phyloP scores from a whole-genome alignment of 1,140 invertebrate genomes.

The Diprion similis region DNA sequence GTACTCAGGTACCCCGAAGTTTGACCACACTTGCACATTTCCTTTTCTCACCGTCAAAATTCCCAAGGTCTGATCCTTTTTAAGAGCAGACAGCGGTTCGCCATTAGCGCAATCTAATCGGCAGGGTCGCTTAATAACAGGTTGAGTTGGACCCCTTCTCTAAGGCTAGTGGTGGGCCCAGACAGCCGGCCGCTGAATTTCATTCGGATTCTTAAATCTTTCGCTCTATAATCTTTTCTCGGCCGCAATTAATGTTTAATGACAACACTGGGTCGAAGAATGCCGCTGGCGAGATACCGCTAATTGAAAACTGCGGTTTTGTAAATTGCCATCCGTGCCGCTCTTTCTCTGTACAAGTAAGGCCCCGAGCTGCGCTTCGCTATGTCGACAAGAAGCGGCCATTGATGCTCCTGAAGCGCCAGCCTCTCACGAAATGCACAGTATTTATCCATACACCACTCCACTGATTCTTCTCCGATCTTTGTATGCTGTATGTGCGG shows the following conservation, averaged over 20 bases:
- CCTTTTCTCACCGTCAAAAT: neutral
- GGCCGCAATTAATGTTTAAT: conserved; percentile 39
- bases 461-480: too few relatives aligned
- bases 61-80: conserved; percentile 3
- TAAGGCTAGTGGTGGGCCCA: conserved; percentile 6
- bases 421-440: too few relatives aligned
- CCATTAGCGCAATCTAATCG: conserved; percentile 55
- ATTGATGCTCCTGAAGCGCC: neutral
- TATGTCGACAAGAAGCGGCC: conserved; percentile 8
- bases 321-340: conserved; percentile 35
- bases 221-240: neutral
- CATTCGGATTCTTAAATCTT: conserved; percentile 38
- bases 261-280: conserved; percentile 34
- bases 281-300: conserved; percentile 34
- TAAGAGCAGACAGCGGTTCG: conserved; percentile 42
- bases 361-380: conserved; percentile 17
- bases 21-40: neutral
- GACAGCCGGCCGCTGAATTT: conserved; percentile 27
- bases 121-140: conserved; percentile 44
- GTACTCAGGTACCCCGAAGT: too few relatives aligned
- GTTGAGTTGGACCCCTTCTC: conserved; percentile 29
- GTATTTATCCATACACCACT: too few relatives aligned
- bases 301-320: conserved; percentile 39
- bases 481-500: too few relatives aligned
- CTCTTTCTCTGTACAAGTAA: neutral